A percentile compares a stretch with the other conserved stretches of the same genome.
These are phyloP conservation scores for Julus scanicus DNA, from an alignment of 2,888 invertebrate species.

Conservation along the genomic window DNA sequence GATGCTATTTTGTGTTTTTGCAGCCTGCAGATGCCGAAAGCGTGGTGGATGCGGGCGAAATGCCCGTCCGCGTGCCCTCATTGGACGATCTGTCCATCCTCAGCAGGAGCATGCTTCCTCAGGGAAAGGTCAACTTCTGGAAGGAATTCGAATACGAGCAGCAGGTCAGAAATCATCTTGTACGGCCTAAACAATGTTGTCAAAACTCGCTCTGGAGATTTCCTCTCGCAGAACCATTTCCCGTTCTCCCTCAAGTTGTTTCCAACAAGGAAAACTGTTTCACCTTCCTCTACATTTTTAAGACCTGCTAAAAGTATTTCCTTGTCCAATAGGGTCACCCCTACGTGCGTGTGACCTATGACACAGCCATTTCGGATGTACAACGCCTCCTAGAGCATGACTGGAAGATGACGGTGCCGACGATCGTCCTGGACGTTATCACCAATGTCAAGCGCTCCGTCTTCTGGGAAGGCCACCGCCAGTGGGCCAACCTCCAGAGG, in stretches of 20 bases:
- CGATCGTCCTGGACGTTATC: slow-evolving; percentile 60
- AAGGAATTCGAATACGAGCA: slow-evolving; percentile 58
- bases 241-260: too few species aligned
- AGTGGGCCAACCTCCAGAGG: slow-evolving; percentile 59
- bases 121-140: slow-evolving; percentile 57
- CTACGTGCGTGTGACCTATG: slow-evolving; percentile 59
- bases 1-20: neutral
- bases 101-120: slow-evolving; percentile 57
- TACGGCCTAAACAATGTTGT: too few species aligned
- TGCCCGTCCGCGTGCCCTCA: slow-evolving; percentile 54
- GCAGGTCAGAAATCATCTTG: slow-evolving; percentile 51
- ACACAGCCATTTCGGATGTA: slow-evolving; percentile 60
- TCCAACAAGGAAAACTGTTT: neutral
- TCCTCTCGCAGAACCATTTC: too few species aligned
- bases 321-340: slow-evolving; percentile 59
- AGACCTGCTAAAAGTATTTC: too few species aligned
- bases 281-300: neutral
- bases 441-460: slow-evolving; percentile 58
- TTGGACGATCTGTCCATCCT: slow-evolving; percentile 58
- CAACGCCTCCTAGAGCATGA: slow-evolving; percentile 59
- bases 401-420: slow-evolving; percentile 60
- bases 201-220: too few species aligned
- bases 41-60: slow-evolving; percentile 56
- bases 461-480: slow-evolving; percentile 59
- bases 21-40: slow-evolving; percentile 58